Percentiles rank a stretch among this genome's conserved stretches.
phyloP scores from a whole-genome alignment of 1,140 invertebrate genomes.

The Neotoxoptera formosana region DNA sequence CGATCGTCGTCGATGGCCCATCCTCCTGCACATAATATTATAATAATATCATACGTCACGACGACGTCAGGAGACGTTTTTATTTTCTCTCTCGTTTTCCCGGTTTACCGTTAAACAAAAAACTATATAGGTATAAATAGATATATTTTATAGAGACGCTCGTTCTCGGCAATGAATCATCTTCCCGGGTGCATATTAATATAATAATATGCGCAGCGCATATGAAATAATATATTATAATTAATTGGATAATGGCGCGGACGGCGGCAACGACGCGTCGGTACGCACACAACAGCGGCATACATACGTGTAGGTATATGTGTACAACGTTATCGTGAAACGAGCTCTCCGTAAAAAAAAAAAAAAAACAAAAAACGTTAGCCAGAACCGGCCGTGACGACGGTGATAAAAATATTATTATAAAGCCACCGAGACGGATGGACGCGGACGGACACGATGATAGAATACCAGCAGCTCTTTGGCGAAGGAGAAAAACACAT shows the following conservation, averaged over 20 bases:
- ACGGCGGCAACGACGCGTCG: background rate
- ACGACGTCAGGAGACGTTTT: background rate
- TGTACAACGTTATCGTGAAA: background rate
- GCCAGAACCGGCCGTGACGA: background rate
- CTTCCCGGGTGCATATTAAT: background rate
- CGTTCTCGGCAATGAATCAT: background rate
- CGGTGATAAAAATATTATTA: background rate
- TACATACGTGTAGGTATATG: background rate
- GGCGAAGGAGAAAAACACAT: too few species aligned
- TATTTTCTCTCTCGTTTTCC: background rate
- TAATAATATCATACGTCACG: background rate
- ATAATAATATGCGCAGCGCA: background rate
- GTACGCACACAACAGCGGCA: background rate
- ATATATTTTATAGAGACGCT: too few species aligned
- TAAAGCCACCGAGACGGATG: too few species aligned
- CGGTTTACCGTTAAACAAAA: background rate
- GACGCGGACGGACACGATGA: too few species aligned
- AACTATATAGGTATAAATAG: too few species aligned
- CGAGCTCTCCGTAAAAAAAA: background rate
- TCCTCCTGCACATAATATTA: background rate
- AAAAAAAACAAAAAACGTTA: background rate
- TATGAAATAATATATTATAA: slow-evolving; percentile 15
- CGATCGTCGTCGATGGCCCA: background rate
- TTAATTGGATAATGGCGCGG: slow-evolving; percentile 3
- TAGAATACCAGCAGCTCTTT: too few species aligned